These are phyloP conservation scores for Rambutsinella grinnellia DNA, from an alignment of 2,888 invertebrate species.

Conservation along the genomic window DNA sequence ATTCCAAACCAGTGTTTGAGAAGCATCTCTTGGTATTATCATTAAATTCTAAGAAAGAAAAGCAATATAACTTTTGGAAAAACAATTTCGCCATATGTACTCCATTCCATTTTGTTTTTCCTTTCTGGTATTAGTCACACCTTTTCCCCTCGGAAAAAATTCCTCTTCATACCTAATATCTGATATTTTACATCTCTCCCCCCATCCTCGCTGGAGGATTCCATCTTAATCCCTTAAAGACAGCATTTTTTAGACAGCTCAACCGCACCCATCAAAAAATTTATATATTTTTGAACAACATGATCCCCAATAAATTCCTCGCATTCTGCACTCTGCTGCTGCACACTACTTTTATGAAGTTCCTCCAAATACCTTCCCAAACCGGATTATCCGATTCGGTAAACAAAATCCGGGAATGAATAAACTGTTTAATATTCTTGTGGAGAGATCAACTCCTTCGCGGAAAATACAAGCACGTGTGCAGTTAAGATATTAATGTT, in stretches of 20 bases:
- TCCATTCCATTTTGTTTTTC: no score
- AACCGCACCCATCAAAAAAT: neutral
- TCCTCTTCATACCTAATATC: neutral
- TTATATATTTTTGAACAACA: neutral
- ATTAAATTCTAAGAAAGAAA: no score
- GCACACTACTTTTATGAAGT: neutral
- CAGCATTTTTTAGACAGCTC: neutral
- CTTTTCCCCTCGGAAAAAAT: constrained; percentile 10
- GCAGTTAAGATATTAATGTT: constrained; percentile 22
- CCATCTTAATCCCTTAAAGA: neutral
- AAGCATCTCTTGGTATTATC: no score
- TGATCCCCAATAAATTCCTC: neutral
- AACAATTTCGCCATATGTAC: no score
- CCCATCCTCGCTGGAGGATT: neutral
- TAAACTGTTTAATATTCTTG: no score
- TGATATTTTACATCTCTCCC: neutral
- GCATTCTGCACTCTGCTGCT: neutral
- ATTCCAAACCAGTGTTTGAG: no score
- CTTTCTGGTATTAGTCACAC: constrained; percentile 34
- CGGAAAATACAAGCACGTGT: neutral
- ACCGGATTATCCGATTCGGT: no score
- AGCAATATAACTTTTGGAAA: no score
- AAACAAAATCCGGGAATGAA: neutral
- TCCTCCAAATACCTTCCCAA: no score
- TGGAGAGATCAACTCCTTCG: neutral